Base-by-base conservation (phyloP, 2,888 invertebrate species). In the Tethea ocularis region DNA sequence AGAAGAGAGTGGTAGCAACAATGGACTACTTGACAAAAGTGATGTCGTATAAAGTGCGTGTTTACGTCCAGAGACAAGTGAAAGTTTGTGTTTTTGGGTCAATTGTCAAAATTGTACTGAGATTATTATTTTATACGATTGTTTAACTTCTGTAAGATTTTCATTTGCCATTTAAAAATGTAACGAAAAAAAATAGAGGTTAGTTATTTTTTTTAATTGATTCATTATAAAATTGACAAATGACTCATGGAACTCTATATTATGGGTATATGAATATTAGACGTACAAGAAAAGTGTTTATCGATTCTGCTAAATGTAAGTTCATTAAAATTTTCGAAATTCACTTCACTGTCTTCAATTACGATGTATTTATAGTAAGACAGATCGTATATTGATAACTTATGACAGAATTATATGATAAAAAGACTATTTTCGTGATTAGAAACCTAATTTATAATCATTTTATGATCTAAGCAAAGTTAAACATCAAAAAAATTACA, bases 21-120 rank as follows among this genome's bases (percentile, higher is more conserved):
- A 91, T 46, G 90, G 82, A 71, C 81, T 92, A 72, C 82, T 89
- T 69, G 88, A 91, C 59, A 88, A 85, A 62, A 92, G 91, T 75
- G 93, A 93, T 68, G 91, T 91, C 23, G 92, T 92, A 59, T 93
- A 72, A 70, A 62, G n/a, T 38, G 36, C 60, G 61, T 60, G 60
- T 66, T 63, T 56, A 59, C 29, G 55, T 60, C 46, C 29, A 56
- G 58, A 23, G 33, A 26, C 52, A 63, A 67, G 61, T 61, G 58
- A 58, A 41, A 64, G 64, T 66, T 62, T 61, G 56, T 60, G 63
- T 53, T 51, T 51, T 23, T n/a, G 24, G 26, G 7, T 52, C 52
- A 52, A 23, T 52, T 24, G 1, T 52, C 46, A 46, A 46, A 26
- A 51, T 13, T 51, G 1, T 51, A 23, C 23, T 38, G n/a, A 38